Evolutionary conservation across 2,113 vertebrate species (phyloP), one percentile per base, ranked within the genome.

Genomic region (Echinops telfairi): DNA sequence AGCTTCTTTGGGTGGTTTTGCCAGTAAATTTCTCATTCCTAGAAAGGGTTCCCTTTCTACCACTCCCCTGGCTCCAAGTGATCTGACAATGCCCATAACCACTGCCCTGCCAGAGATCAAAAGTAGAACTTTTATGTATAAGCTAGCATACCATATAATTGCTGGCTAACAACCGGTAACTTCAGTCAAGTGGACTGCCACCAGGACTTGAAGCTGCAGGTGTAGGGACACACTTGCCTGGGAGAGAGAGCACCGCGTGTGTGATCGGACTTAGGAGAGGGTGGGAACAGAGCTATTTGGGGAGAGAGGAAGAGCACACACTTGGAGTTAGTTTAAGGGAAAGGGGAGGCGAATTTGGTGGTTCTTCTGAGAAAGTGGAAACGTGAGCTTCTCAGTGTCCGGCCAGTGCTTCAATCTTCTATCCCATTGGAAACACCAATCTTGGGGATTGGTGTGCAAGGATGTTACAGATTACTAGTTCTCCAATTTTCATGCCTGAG

Each of bases 361-460:
- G 66, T 73, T 40, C 3, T n/a, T 87, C 53, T 22, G 36, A 62
- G 43, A 58, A 80, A 96, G 25, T 70, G 53, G n/a, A 83, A 47
- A 58, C 58, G 29, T 66, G 79, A 64, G 47, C 25, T 76, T 86
- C 79, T 75, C 60, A 62, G 47, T 53, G 33, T 58, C 47, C 60
- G 57, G 23, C 57, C 31, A 81, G 25, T 38, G 82, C 36, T 20
- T 14, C 58, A 43, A 23, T 81, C 58, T 82, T 84, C 38, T 27
- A 22, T 73, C 89, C 79, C 66, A 75, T 53, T 68, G 86, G 71
- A 86, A 88, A 76, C 36, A 25, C 4, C 86, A 73, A 83, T 57
- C 33, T 58, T 86, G 62, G 36, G 36, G 15, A 29, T 6, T 62
- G n/a, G 33, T 36, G 15, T 29, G 76, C 6, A 7, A 64, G 29